Evolutionary conservation across 2,113 vertebrate genomes (phyloP).

Genomic region (Cephalopterus ornatus): DNA sequence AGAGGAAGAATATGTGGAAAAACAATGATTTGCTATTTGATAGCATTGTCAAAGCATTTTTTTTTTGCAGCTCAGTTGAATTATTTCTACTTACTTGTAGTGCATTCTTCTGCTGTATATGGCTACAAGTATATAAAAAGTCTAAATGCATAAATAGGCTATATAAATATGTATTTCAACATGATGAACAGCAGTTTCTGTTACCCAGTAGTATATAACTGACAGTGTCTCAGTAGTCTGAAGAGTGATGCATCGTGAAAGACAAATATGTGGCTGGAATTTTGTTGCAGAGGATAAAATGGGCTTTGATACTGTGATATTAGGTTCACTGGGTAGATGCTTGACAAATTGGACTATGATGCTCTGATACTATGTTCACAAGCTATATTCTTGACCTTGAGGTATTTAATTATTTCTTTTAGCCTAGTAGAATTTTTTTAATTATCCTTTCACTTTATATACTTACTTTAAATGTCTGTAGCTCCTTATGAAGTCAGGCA

Average conservation of each 20-base stretch:
- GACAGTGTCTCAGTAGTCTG: neutral
- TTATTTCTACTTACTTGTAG: neutral
- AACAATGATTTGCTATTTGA: neutral
- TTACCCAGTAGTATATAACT: neutral
- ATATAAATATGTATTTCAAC: neutral
- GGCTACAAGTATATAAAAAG: neutral
- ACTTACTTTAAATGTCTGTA: conserved; percentile 53
- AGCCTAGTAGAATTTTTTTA: neutral
- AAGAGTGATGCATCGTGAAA: neutral
- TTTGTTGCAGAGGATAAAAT: neutral
- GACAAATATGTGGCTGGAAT: neutral
- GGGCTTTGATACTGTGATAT: neutral
- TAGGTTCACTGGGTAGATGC: neutral
- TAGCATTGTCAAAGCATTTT: neutral
- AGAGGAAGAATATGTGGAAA: neutral
- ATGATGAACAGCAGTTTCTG: neutral
- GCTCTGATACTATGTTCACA: neutral
- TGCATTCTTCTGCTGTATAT: neutral
- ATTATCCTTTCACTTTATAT: neutral
- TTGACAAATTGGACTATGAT: neutral
- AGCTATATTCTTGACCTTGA: neutral
- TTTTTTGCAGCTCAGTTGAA: neutral
- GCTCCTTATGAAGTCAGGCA: conserved; percentile 81
- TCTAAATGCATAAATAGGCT: neutral
- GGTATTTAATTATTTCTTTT: neutral